These are phyloP conservation scores for Tineola bisselliella DNA, from an alignment of 2,888 invertebrate genomes.

Conservation along the genomic window DNA sequence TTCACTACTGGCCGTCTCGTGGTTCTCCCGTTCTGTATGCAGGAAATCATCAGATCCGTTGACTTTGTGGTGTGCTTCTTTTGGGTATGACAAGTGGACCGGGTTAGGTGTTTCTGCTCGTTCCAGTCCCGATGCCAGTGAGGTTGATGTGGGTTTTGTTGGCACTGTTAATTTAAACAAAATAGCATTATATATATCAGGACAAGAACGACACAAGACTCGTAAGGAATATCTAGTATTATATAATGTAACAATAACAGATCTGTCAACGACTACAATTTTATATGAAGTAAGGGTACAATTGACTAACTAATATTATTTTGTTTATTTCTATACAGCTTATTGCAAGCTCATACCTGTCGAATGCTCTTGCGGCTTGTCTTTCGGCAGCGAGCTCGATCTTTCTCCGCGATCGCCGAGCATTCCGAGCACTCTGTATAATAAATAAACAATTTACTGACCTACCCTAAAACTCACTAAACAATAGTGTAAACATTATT, in stretches of 20 bases:
- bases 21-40: conserved; percentile 30
- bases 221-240: too few species aligned
- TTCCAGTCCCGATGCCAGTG: conserved; percentile 42
- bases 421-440: conserved; percentile 50
- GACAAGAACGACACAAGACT: too few species aligned
- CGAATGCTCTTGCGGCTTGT: conserved; percentile 35
- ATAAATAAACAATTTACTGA: background rate
- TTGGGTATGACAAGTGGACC: conserved; percentile 36
- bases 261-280: too few species aligned
- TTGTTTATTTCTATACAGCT: too few species aligned
- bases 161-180: too few species aligned
- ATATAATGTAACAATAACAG: too few species aligned
- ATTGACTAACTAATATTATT: too few species aligned
- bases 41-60: conserved; percentile 48
- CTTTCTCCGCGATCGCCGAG: conserved; percentile 27
- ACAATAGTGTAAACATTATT: too few species aligned
- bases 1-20: conserved; percentile 24
- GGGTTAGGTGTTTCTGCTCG: conserved; percentile 30
- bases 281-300: too few species aligned
- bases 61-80: conserved; percentile 19
- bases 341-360: too few species aligned
- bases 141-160: conserved; percentile 33
- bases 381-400: conserved; percentile 46
- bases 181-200: too few species aligned
- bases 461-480: too few species aligned